Conservation (phyloP, 2,888 invertebrate species). For the Lapara coniferarum region DNA sequence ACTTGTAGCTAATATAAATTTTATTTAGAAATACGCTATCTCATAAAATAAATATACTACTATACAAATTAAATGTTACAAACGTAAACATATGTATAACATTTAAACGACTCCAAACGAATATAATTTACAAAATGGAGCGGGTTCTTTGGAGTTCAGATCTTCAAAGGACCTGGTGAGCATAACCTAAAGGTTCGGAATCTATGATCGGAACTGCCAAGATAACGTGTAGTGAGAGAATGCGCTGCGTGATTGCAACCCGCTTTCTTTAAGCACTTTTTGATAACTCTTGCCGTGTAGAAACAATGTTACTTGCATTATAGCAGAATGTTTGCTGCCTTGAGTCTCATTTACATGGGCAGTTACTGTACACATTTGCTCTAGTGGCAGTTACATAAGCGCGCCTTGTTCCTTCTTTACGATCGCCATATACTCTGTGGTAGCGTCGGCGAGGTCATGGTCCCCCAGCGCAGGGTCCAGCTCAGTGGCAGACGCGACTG, state of each 20-base stretch:
- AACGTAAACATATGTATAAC: background rate
- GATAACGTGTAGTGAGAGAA: too few relatives aligned
- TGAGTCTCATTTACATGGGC: too few relatives aligned
- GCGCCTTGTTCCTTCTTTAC: conserved; percentile 40
- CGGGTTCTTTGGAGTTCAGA: background rate
- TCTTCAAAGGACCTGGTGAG: too few relatives aligned
- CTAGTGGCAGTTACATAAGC: conserved; percentile 12
- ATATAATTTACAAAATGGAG: background rate
- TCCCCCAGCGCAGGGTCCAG: conserved; percentile 54
- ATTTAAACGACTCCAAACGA: background rate
- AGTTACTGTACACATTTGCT: too few relatives aligned
- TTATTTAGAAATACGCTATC: background rate
- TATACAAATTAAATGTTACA: background rate
- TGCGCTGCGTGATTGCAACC: too few relatives aligned
- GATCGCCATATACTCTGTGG: conserved; percentile 45
- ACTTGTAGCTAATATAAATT: background rate
- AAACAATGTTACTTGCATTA: too few relatives aligned
- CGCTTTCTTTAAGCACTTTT: too few relatives aligned
- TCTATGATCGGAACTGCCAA: too few relatives aligned
- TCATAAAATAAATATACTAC: background rate
- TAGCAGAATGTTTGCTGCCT: too few relatives aligned
- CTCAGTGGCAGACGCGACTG: conserved; percentile 46
- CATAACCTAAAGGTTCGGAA: too few relatives aligned
- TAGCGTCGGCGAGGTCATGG: conserved; percentile 59
- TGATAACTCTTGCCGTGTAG: too few relatives aligned